Conservation (phyloP, 1,140 invertebrate genomes). For the Drosophila pruinosa region DNA sequence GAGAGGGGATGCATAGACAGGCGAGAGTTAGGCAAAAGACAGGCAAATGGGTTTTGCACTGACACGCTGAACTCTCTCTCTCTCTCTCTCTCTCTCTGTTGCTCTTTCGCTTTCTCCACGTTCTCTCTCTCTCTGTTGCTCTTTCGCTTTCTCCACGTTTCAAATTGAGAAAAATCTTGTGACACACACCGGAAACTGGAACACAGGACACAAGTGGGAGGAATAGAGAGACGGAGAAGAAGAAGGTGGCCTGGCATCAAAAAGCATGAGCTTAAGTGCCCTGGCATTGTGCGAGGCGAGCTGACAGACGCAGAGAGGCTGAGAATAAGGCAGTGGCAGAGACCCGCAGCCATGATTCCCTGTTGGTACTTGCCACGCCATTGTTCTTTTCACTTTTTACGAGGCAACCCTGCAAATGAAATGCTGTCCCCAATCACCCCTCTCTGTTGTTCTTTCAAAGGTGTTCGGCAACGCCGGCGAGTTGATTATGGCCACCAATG, state of each 20-base stretch:
- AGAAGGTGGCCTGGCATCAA: conserved; percentile 48
- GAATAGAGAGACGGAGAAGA: background rate
- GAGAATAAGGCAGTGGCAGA: background rate
- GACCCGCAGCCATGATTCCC: conserved; percentile 32
- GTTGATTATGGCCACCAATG: conserved; percentile 68
- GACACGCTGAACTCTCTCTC: conserved; percentile 70
- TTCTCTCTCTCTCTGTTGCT: background rate
- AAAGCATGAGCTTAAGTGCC: conserved; percentile 79
- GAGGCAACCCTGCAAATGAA: conserved; percentile 55
- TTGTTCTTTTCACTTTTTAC: conserved; percentile 76
- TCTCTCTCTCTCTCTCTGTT: background rate
- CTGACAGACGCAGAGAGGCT: conserved; percentile 58
- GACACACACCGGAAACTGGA: conserved; percentile 77
- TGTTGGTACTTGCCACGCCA: conserved; percentile 48
- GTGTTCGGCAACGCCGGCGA: conserved; percentile 51
- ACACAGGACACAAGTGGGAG: conserved; percentile 22
- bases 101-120: too few relatives aligned
- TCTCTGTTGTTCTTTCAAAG: conserved; percentile 20
- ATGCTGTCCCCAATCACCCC: conserved; percentile 36
- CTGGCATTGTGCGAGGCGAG: conserved; percentile 63
- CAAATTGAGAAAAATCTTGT: conserved; percentile 73
- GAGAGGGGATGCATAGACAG: conserved; percentile 5
- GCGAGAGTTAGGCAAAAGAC: conserved; percentile 35
- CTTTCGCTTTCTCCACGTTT: conserved; percentile 37
- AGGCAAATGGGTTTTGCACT: conserved; percentile 71